Base-by-base conservation (phyloP, 2,888 invertebrate genomes). In the Drosophila meridiana region DNA sequence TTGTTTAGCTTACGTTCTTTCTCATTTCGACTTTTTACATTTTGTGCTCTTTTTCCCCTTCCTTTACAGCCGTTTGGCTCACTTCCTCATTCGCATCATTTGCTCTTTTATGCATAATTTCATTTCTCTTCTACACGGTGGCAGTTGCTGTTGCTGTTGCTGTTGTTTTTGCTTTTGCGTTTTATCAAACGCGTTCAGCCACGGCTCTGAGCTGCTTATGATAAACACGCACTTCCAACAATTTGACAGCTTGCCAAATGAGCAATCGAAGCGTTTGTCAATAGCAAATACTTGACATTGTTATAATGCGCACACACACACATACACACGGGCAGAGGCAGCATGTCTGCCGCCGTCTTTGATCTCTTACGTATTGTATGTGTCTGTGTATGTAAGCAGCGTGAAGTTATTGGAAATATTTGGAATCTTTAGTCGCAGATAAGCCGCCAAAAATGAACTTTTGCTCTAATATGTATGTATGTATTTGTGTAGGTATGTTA, bases 61-160 rank as follows among this genome's bases (percentile, higher is more conserved):
- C 20, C 34, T 50, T n/a, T 32, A 40, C 42, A 28, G 14, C 47
- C 8, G 42, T 42, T 57, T 48, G 36, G 40, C 61, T 55, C 62
- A 72, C 63, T 82, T 82, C 82, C 87, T 81, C 59, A 66, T 81
- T 50, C 69, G 66, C 73, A 62, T 62, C 48, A 59, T 55, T 60
- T 14, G n/a, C 36, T 47, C 45, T 56, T 65, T 40, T n/a, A 45
- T 36, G 36, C 40, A 14, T 62, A 36, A 34, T 30, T 38, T 8
- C n/a, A 26, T 48, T 63, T 48, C 13, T 34, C 64, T 58, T 69
- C 50, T 60, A 38, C n/a, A 20, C 20, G 32, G 7, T 53, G 53
- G 13, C 26, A 8, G 20, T 3, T 32, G 32, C n/a, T 67, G 53
- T 52, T 47, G 28, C 2, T 28, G 13, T 13, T 69, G 47, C 3